phyloP scores from a whole-genome alignment of 2,113 vertebrate genomes.

The Cephalopterus ornatus region DNA sequence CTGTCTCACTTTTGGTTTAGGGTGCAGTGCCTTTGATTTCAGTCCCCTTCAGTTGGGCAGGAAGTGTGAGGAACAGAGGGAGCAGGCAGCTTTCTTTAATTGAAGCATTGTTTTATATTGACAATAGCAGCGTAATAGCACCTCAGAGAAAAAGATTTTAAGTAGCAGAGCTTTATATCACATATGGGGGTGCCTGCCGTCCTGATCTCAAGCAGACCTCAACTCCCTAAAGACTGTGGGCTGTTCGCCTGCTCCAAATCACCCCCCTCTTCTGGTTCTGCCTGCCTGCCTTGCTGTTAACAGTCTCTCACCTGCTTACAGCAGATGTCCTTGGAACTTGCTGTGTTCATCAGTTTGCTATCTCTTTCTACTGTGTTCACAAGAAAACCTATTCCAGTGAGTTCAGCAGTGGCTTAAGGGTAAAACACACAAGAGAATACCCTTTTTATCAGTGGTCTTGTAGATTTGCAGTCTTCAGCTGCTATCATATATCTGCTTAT shows the following conservation, averaged over 20 bases:
- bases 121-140: background rate
- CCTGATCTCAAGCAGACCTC: background rate
- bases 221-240: background rate
- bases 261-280: background rate
- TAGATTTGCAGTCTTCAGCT: background rate
- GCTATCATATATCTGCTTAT: background rate
- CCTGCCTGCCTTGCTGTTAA: background rate
- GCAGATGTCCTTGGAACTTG: background rate
- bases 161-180: background rate
- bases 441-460: background rate
- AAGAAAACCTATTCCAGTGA: background rate
- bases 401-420: background rate
- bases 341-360: background rate
- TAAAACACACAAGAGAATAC: background rate
- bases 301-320: background rate
- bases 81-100: background rate
- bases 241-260: background rate
- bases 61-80: background rate
- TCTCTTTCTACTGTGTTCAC: background rate
- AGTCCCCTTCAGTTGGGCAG: background rate
- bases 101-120: background rate
- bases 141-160: background rate
- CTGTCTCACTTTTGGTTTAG: background rate
- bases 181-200: background rate
- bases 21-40: background rate